These are phyloP conservation scores for Girardia tigrina DNA, from an alignment of 2,888 invertebrate species.

Conservation along the genomic window DNA sequence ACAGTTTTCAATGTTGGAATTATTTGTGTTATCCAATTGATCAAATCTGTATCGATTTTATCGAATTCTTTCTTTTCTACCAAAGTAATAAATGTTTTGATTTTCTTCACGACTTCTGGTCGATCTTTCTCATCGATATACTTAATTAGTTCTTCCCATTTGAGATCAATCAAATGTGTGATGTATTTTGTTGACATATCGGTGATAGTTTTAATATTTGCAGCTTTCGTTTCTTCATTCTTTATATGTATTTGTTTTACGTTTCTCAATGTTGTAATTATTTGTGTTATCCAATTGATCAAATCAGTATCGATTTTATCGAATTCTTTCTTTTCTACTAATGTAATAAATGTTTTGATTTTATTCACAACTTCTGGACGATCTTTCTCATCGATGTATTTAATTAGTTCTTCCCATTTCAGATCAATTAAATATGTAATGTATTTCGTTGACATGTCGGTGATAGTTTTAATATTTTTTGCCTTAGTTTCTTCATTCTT, in stretches of 20 bases:
- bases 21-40: neutral
- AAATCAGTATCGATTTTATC: neutral
- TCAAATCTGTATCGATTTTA: neutral
- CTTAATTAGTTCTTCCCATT: neutral
- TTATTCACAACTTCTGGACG: neutral
- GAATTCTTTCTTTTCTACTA: neutral
- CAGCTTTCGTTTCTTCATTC: neutral
- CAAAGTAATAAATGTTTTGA: neutral
- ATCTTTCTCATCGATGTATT: conserved; percentile 10
- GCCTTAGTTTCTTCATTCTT: neutral
- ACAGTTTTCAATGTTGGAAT: neutral
- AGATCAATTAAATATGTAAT: neutral
- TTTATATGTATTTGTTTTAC: neutral
- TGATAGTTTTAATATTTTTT: neutral
- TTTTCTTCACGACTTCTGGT: neutral
- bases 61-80: neutral
- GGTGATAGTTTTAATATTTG: neutral
- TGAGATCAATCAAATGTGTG: neutral
- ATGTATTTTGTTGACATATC: neutral
- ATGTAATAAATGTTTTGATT: conserved; percentile 4
- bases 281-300: neutral
- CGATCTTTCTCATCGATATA: neutral
- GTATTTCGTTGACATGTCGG: neutral
- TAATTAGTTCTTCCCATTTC: conserved; percentile 1
- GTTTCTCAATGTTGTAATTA: neutral